Evolutionary conservation across 2,888 invertebrate species (phyloP), one percentile per base, ranked within the genome.

Genomic region (Drosophila tripunctata): DNA sequence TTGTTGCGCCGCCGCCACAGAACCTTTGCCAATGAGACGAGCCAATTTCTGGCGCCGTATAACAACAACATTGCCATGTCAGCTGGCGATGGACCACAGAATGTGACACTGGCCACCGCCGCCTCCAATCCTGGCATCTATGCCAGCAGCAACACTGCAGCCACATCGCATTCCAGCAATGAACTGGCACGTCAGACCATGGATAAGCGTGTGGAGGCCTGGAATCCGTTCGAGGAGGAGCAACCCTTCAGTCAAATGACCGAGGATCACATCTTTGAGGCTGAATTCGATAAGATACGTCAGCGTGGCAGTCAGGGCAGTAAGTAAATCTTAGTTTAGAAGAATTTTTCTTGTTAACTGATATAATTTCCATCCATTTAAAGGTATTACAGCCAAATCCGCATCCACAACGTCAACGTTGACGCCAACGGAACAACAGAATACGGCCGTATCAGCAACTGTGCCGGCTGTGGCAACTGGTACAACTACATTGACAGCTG

Each of bases 181-280:
- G 91, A 91, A 70, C 71, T 91, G 40, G 81, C 89, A 12, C 89
- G 81, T 33, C 87, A 87, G 51, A 63, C 85, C 5, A 58, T 90
- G 55, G 90, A 89, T n/a, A 88, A 88, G 27, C 89, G 90, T 15
- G 88, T 91, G 19, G 95, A 95, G 87, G 94, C 95, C 73, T 96
- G 96, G 96, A 96, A 96, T 92, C 96, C 96, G 1, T 96, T 96
- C 88, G 95, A 95, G 86, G 95, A 95, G 87, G 95, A 95, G 79
- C 93, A 94, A 51, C 94, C 94, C 21, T 95, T 96, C 89, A 94
- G 94, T 88, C 94, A 94, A 85, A 93, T 95, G 92, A 94, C 95
- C 3, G 96, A 96, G 86, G 96, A 96, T 92, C 94, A 95, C 82
- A 94, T 96, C 77, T 96, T 96, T 90, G 96, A 96, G 57, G 95